phyloP scores from a whole-genome alignment of 2,797 vertebrate species.

The Sebastes dallii region DNA sequence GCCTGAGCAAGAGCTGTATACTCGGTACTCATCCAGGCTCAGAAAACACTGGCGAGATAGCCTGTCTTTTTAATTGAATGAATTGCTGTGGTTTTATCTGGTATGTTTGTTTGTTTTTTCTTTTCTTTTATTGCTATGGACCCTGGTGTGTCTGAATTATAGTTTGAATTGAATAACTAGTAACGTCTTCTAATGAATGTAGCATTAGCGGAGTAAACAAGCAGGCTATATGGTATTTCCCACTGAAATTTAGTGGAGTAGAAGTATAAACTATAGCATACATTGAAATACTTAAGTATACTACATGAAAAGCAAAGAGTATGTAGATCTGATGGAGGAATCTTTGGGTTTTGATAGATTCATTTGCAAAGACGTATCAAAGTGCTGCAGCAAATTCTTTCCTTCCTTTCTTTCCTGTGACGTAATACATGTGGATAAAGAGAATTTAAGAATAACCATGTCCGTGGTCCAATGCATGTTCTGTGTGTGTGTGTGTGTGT shows the following conservation, averaged over 20 bases:
- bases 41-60: too few species aligned
- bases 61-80: too few species aligned
- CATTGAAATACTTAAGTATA: background rate
- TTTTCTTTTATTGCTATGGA: too few species aligned
- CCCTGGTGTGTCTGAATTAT: too few species aligned
- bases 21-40: too few species aligned
- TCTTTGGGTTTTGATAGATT: background rate
- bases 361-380: background rate
- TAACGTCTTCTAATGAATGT: background rate
- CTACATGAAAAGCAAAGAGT: background rate
- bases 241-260: background rate
- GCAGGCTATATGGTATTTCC: background rate
- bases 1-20: too few species aligned
- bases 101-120: too few species aligned
- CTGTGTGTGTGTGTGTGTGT: background rate
- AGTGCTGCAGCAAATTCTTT: background rate
- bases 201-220: background rate
- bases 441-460: constrained; percentile 31
- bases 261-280: background rate
- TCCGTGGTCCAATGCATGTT: background rate
- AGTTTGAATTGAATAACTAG: too few species aligned
- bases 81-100: too few species aligned
- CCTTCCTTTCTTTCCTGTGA: background rate
- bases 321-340: background rate
- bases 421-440: background rate